Percentiles rank a stretch among this genome's conserved stretches.
These are phyloP conservation scores for Drosophila fungiperda DNA, from an alignment of 2,888 invertebrate species.

Conservation along the genomic window DNA sequence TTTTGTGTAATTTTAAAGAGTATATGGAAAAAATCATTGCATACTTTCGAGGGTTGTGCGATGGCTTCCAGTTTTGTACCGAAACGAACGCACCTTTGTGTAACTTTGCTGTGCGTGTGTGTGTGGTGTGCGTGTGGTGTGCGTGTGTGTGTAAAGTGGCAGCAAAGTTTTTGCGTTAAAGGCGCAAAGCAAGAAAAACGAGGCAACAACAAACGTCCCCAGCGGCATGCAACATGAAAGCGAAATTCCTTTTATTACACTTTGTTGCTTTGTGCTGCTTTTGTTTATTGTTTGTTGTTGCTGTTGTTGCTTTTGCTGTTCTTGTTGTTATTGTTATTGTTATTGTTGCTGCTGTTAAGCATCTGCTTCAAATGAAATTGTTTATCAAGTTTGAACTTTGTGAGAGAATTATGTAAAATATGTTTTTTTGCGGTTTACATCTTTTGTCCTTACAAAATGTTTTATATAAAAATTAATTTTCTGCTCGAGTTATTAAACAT, in stretches of 20 bases:
- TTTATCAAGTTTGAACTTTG: conserved; percentile 73
- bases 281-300: conserved; percentile 30
- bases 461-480: conserved; percentile 67
- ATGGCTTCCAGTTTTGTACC: conserved; percentile 17
- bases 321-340: conserved; percentile 35
- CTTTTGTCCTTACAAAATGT: conserved; percentile 39
- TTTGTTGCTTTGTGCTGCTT: conserved; percentile 38
- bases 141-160: conserved; percentile 35
- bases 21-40: conserved; percentile 38
- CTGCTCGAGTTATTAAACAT: conserved; percentile 67
- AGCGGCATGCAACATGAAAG: conserved; percentile 71
- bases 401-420: conserved; percentile 76
- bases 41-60: conserved; percentile 32
- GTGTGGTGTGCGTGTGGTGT: conserved; percentile 1
- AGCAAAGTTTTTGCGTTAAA: conserved; percentile 51
- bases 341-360: conserved; percentile 47
- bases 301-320: conserved; percentile 18
- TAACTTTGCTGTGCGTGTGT: conserved; percentile 57
- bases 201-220: conserved; percentile 24
- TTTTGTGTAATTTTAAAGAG: conserved; percentile 3
- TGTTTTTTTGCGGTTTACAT: conserved; percentile 53
- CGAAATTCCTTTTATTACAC: conserved; percentile 76
- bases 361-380: conserved; percentile 76
- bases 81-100: conserved; percentile 55
- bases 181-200: conserved; percentile 36